Evolutionary conservation across 2,113 vertebrate species (phyloP), one percentile per base, ranked within the genome.

Genomic region (Piaya cayana): DNA sequence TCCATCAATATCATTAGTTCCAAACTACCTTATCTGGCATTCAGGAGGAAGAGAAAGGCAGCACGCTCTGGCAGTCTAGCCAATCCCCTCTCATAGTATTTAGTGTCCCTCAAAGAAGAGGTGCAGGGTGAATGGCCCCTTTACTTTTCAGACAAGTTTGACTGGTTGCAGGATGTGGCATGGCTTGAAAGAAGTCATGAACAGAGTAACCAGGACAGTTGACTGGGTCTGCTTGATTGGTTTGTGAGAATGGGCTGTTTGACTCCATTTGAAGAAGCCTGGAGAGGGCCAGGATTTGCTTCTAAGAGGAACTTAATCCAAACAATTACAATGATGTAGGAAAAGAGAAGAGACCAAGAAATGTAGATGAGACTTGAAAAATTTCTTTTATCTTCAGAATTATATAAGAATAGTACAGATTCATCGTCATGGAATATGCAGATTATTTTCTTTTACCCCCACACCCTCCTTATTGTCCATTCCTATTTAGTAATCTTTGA

Each of bases 71-170:
- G 79, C 87, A 94, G 47, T 55, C 67, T 60, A 82, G 86, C 70
- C 93, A 90, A 55, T 68, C 76, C 63, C 68, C 60, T 78, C 82
- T 63, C 37, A 8, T 0, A 52, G 72, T 68, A 63, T 93, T 96
- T 94, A 93, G 60, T 8, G 0, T 80, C 68, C 60, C 26, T 75
- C 82, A 83, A 56, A 90, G 76, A 58, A 43, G 85, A 81, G 88
- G 47, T 95, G 59, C 1, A 4, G 81, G 34, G 63, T 84, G 91
- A 86, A 87, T 62, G 78, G 88, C 49, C 37, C 39, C 47, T 86
- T 92, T 85, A 23, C 81, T 92, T 95, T 91, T 90, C 63, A 82
- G 80, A 29, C 32, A 53, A 36, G n/a, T 88, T 93, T 92, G 72
- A 80, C 67, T 76, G 64, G 62, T 93, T 82, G 84, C 67, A 87